Evolutionary conservation across 2,113 vertebrate genomes (phyloP).

Genomic region (Pithys albifrons): DNA sequence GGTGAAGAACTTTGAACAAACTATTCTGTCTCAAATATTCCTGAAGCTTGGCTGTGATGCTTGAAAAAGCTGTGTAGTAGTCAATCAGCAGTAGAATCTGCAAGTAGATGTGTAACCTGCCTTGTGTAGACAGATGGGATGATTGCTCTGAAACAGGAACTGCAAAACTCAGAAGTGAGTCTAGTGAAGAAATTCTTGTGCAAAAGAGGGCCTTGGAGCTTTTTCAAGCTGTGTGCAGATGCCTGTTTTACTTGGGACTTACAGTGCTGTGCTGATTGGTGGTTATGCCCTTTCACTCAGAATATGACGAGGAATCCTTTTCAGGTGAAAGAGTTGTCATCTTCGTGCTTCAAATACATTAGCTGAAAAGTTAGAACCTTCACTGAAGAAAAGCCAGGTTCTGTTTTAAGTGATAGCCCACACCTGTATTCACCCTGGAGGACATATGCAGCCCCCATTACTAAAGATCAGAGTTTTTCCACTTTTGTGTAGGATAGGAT

Average conservation of each 20-base stretch:
- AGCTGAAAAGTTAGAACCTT: background rate
- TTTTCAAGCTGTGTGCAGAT: background rate
- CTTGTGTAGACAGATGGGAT: background rate
- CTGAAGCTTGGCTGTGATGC: background rate
- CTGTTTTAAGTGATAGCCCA: background rate
- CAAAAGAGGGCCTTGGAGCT: background rate
- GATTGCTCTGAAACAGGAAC: background rate
- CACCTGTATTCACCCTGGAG: background rate
- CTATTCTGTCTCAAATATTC: background rate
- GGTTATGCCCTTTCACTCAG: background rate
- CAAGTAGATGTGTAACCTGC: background rate
- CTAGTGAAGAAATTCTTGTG: background rate
- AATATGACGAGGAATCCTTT: background rate
- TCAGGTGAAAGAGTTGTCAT: background rate
- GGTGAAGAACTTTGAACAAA: background rate
- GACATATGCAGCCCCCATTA: background rate
- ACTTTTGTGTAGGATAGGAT: background rate
- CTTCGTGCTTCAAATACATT: background rate
- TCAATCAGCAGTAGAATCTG: background rate
- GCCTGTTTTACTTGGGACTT: background rate
- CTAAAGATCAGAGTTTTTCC: background rate
- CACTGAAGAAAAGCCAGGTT: background rate
- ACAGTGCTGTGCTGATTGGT: background rate
- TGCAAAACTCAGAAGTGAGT: background rate
- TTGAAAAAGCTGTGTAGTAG: background rate